Evolutionary conservation across 2,797 vertebrate genomes (phyloP).

Genomic region (Pyrrhura leucotis): DNA sequence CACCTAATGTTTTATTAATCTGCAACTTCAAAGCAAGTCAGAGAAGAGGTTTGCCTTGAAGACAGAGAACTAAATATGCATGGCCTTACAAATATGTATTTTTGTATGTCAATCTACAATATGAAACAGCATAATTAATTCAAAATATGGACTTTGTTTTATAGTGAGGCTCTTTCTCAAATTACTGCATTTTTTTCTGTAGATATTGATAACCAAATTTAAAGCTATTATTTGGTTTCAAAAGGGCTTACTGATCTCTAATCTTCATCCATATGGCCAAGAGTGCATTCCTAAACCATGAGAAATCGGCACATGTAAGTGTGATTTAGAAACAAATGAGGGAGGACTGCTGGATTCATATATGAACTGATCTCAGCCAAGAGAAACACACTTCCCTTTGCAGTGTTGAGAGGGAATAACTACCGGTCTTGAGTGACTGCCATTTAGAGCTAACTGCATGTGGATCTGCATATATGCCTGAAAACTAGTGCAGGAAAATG

Average conservation of each 20-base stretch:
- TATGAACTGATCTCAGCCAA: background rate
- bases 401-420: background rate
- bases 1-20: constrained; percentile 56
- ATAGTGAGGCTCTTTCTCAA: background rate
- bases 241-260: accelerated
- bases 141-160: background rate
- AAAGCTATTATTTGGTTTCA: background rate
- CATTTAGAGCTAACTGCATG: background rate
- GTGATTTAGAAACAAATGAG: background rate
- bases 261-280: background rate
- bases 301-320: background rate
- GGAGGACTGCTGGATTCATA: background rate
- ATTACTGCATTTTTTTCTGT: background rate
- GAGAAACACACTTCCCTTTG: background rate
- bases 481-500: background rate
- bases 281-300: background rate
- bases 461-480: background rate
- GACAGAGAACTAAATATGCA: constrained; percentile 20
- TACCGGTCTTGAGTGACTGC: background rate
- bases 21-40: background rate
- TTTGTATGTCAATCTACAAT: background rate
- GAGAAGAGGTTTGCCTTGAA: constrained; percentile 46
- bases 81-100: background rate
- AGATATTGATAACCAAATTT: background rate
- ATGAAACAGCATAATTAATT: background rate